Base-by-base conservation (phyloP, 2,888 invertebrate species). In the Bhutanitis thaidina region DNA sequence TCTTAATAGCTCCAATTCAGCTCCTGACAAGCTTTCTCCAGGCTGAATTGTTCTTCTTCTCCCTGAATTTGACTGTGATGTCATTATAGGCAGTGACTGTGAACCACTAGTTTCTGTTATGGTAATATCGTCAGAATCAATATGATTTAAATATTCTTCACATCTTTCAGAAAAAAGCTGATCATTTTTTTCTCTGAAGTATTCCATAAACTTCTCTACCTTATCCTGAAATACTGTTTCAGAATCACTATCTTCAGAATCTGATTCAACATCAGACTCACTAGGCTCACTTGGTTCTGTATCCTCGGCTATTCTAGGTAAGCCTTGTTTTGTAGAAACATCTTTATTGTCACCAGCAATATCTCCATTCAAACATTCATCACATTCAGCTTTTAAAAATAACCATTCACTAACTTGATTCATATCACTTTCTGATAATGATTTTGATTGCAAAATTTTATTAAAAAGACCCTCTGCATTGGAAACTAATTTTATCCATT, bases 381-480 rank as follows among this genome's bases (percentile, higher is more conserved):
- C 95, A 77, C 95, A 96, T 77, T 96, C 96, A 61, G 96, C 95
- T 69, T 96, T 96, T 55, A 96, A 83, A 65, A 94, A 95, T 13
- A 96, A 82, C 96, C 96, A 96, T 61, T 95, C 94, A 68, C 94
- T 90, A 7, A 90, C 86, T 79, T 95, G 95, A 66, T 94, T 94
- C 58, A 93, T 91, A 70, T 95, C 95, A 53, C 91, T 83, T 47
- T 94, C 93, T 9, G 93, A 91, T 49, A 96, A 73, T n/a, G 92
- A 90, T 65, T 93, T 93, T 35, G 92, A 93, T 12, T 92, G 90
- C 43, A 95, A 90, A 37, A 96, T 90, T 76, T 92, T 94, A 77
- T 94, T 93, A 78, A 95, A 95, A n/a, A 96, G 79, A 15, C 94
- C 94, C 72, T 96, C 96, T 1, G 96, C 96, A 87, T 96, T 96